Evolutionary conservation across 2,888 invertebrate species (phyloP), one percentile per base, ranked within the genome.

Genomic region (Tachystola acroxantha): DNA sequence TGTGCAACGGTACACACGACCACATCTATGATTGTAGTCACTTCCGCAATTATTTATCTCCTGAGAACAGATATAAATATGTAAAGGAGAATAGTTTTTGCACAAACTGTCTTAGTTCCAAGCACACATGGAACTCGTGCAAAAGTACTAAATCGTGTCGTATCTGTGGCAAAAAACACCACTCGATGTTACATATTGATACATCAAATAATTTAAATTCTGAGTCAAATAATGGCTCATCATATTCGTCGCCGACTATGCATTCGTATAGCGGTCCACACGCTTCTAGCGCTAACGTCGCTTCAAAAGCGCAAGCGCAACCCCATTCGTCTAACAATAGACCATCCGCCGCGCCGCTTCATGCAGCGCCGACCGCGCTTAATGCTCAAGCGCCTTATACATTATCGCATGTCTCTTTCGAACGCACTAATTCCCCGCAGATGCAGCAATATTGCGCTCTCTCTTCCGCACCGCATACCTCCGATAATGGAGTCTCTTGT

Each of bases 91-190:
- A 28, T 28, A 14, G 22, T 7, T 35, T 19, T 6, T 35, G 35
- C 19, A 28, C 25, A 2, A 35, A 35, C 7, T 35, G 35, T 16
- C 16, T 35, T 7, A 35, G 35, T 19, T 1, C 19, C 3, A 35
- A 27, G 11, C 35, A 35, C 7, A 35, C 10, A 36, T 10, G 20
- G 10, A 3, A 7, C 11, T 3, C 16, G 7, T 30, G 30, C n/a
- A 30, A 30, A 16, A 16, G 14, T 16, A 30, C 14, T 1, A 14
- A 7, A 11, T 2, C 6, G 1, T 30, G 30, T 10, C 14, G 16
- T 5, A 10, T 2, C 7, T 30, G 30, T 30, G 16, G 16, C 1
- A 7, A 10, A n/a, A 30, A 14, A 30, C 30, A 30, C 10, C 14
- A 16, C 7, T n/a, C 30, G 1, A 2, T n/a, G 9, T 6, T 30